A percentile compares a stretch with the other conserved stretches of the same genome.
Evolutionary conservation across 2,113 vertebrate genomes (phyloP).

Genomic region (Dascyllus trimaculatus): DNA sequence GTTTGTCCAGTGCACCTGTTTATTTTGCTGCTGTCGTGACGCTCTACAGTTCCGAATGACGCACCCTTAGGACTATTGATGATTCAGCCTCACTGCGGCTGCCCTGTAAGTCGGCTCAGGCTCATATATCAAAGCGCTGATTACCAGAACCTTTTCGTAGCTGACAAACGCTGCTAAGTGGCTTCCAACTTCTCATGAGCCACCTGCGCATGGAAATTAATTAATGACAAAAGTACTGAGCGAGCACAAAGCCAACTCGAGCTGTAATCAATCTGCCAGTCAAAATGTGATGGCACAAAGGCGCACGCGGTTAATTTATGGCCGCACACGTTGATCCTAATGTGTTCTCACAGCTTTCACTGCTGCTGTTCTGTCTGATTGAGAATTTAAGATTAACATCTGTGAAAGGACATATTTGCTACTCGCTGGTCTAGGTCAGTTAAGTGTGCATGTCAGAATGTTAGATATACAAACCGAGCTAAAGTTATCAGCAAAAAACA

Average conservation of each 20-base stretch:
- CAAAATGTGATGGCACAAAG: conserved; percentile 17
- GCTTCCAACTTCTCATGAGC: conserved; percentile 31
- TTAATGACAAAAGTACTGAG: conserved; percentile 33
- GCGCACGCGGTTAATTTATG: conserved; percentile 15
- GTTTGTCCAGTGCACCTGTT: no score
- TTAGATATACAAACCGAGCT: background rate
- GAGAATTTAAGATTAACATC: conserved; percentile 6
- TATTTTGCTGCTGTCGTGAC: background rate
- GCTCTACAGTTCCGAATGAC: no score
- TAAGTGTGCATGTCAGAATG: background rate
- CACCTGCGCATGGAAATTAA: conserved; percentile 43
- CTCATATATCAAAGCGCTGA: conserved; percentile 27
- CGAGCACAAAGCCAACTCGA: conserved; percentile 15
- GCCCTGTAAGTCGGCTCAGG: background rate
- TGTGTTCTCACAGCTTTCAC: background rate
- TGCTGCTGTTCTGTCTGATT: background rate
- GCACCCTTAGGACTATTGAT: background rate
- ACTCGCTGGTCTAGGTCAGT: background rate
- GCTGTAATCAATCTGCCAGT: conserved; percentile 50
- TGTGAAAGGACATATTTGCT: conserved; percentile 9
- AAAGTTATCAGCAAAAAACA: background rate
- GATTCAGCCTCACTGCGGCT: conserved; percentile 1
- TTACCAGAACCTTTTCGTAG: conserved; percentile 12
- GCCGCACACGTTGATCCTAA: background rate
- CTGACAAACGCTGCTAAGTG: conserved; percentile 36